These are phyloP conservation scores for Chironomus riparius DNA, from an alignment of 2,888 invertebrate species.

Conservation along the genomic window DNA sequence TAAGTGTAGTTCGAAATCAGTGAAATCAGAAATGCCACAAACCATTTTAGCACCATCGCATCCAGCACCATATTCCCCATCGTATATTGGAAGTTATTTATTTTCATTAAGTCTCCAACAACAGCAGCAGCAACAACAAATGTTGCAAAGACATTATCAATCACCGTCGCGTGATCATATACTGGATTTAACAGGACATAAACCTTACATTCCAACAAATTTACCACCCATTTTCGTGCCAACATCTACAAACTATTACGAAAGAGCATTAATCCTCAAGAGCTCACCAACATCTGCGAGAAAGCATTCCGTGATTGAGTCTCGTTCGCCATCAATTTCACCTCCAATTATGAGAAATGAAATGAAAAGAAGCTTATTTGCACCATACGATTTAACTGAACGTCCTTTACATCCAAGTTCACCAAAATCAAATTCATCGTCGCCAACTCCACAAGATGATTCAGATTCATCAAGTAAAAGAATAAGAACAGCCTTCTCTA, in stretches of 20 bases:
- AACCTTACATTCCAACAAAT: slow-evolving; percentile 22
- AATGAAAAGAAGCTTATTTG: slow-evolving; percentile 8
- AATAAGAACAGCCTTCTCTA: slow-evolving; percentile 89
- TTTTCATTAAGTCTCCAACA: slow-evolving; percentile 53
- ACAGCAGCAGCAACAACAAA: slow-evolving; percentile 33
- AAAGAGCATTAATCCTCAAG: slow-evolving; percentile 31
- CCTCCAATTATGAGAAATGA: background rate
- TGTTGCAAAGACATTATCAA: slow-evolving; percentile 31
- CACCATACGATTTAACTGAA: slow-evolving; percentile 15
- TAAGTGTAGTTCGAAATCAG: slow-evolving; percentile 44
- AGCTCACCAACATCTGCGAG: slow-evolving; percentile 41
- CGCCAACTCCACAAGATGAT: slow-evolving; percentile 28
- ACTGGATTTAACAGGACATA: slow-evolving; percentile 26
- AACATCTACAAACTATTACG: slow-evolving; percentile 30
- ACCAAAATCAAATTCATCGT: slow-evolving; percentile 25
- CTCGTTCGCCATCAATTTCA: slow-evolving; percentile 35
- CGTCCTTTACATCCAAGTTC: slow-evolving; percentile 5
- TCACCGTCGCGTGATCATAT: slow-evolving; percentile 21
- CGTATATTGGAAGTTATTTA: slow-evolving; percentile 54
- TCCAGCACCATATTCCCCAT: slow-evolving; percentile 53
- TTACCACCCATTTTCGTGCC: slow-evolving; percentile 18
- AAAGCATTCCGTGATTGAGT: slow-evolving; percentile 44
- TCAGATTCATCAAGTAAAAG: slow-evolving; percentile 63
- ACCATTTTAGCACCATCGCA: slow-evolving; percentile 35
- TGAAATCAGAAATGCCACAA: slow-evolving; percentile 31